Conservation (phyloP, 2,113 vertebrate species). For the Synchiropus splendidus region DNA sequence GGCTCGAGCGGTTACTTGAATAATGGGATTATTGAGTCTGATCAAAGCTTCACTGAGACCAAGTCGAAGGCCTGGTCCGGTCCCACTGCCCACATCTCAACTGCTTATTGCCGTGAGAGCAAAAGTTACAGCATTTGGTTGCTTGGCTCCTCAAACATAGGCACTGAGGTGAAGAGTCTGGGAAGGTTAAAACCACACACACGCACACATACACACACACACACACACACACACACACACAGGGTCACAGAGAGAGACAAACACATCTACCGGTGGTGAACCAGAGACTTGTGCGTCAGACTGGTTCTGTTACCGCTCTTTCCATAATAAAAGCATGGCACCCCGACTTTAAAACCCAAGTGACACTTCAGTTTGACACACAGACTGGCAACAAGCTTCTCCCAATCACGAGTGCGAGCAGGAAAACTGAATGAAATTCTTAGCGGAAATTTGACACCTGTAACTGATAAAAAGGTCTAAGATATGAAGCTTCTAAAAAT, state of each 20-base stretch:
- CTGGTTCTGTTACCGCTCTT: too few species aligned
- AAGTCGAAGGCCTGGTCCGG: not conserved
- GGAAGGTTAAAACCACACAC: constrained; percentile 66
- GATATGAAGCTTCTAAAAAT: too few species aligned
- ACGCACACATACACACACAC: constrained; percentile 23
- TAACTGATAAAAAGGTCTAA: too few species aligned
- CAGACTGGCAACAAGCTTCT: constrained; percentile 18
- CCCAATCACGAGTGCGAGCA: constrained; percentile 15
- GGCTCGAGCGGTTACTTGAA: constrained; percentile 10
- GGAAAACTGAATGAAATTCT: not conserved
- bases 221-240: constrained; percentile 3
- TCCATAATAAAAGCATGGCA: constrained; percentile 42
- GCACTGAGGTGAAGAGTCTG: constrained; percentile 88
- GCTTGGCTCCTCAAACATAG: constrained; percentile 71
- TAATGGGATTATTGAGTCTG: not conserved
- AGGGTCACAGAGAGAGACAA: constrained; percentile 1
- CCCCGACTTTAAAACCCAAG: constrained; percentile 23
- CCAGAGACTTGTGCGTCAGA: constrained; percentile 12
- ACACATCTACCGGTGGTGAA: not conserved
- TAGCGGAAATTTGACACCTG: too few species aligned
- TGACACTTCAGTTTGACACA: constrained; percentile 42
- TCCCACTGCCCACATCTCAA: not conserved
- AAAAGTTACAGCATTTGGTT: constrained; percentile 62
- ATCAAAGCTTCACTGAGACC: not conserved
- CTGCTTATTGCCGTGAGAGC: constrained; percentile 69